These are phyloP conservation scores for Hydraecia micacea DNA, from an alignment of 2,888 invertebrate genomes.

Conservation along the genomic window DNA sequence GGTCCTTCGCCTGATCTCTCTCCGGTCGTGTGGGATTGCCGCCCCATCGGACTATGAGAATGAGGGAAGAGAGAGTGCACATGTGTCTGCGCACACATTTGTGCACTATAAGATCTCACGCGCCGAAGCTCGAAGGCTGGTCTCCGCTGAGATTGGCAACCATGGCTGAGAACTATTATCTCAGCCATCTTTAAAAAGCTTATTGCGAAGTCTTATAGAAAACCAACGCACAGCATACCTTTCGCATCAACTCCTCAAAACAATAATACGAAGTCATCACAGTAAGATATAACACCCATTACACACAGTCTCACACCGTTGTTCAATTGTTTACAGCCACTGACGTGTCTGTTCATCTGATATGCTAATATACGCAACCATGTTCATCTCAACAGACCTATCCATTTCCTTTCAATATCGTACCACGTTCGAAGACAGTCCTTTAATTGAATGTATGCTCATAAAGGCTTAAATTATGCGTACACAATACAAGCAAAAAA, in stretches of 20 bases:
- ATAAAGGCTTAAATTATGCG: constrained; percentile 77
- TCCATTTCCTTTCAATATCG: constrained; percentile 68
- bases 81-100: too few relatives aligned
- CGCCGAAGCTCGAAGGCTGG: too few relatives aligned
- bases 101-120: too few relatives aligned
- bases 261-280: constrained; percentile 20
- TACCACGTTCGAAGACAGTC: constrained; percentile 69
- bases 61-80: too few relatives aligned
- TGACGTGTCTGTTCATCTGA: constrained; percentile 61
- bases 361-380: constrained; percentile 62
- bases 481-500: constrained; percentile 59
- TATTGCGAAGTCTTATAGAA: not conserved
- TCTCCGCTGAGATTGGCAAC: too few relatives aligned
- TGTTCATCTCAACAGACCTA: constrained; percentile 60
- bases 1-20: too few relatives aligned
- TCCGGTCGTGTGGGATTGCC: too few relatives aligned
- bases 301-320: constrained; percentile 24
- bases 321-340: constrained; percentile 58
- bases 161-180: too few relatives aligned
- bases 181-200: too few relatives aligned
- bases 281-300: constrained; percentile 30
- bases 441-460: constrained; percentile 80
- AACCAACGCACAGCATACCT: not conserved
- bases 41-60: too few relatives aligned
- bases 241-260: constrained; percentile 2